These are phyloP conservation scores for Tryphoninae sp. DNA, from an alignment of 2,888 invertebrate genomes.

Conservation along the genomic window DNA sequence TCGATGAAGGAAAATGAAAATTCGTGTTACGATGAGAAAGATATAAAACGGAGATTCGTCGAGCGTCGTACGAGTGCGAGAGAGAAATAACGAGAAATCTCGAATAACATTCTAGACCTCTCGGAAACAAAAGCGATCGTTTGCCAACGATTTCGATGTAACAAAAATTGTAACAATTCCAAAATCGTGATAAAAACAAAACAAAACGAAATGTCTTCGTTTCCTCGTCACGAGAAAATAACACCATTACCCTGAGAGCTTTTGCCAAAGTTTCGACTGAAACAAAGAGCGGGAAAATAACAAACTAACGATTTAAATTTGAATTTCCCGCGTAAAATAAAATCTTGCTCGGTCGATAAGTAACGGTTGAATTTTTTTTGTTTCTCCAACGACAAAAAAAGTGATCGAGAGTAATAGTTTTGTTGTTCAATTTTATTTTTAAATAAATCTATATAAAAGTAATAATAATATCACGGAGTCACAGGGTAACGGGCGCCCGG, in stretches of 20 bases:
- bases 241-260: neutral
- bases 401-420: neutral
- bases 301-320: neutral
- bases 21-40: neutral
- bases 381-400: neutral
- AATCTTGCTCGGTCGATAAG: conserved; percentile 22
- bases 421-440: neutral
- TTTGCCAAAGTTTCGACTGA: neutral
- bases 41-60: neutral
- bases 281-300: no score
- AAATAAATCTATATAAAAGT: neutral
- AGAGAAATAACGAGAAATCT: neutral
- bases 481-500: conserved; percentile 50
- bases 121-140: neutral
- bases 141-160: neutral
- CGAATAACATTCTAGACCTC: neutral
- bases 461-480: conserved; percentile 46
- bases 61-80: neutral
- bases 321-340: neutral
- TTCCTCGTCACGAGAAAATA: no score
- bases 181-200: neutral
- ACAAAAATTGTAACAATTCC: neutral
- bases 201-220: neutral
- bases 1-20: conserved; percentile 22
- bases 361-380: neutral